phyloP scores from a whole-genome alignment of 1,140 invertebrate genomes.

The Teleopsis dalmanni region DNA sequence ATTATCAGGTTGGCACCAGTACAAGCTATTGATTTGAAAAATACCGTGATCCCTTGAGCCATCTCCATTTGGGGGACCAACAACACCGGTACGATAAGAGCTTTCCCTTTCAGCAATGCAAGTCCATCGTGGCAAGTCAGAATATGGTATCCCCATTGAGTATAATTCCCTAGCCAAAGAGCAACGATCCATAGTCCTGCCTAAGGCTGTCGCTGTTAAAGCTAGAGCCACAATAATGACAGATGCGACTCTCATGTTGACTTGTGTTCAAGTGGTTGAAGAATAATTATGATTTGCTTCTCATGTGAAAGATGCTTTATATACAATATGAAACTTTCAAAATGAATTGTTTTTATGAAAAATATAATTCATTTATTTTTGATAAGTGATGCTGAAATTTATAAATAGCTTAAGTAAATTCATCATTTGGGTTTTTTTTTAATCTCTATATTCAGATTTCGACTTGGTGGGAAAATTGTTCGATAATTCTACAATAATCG shows the following conservation, averaged over 20 bases:
- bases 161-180: constrained; percentile 27
- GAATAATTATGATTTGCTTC: too few species aligned
- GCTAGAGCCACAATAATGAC: constrained; percentile 17
- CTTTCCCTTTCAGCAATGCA: constrained; percentile 12
- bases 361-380: too few species aligned
- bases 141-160: constrained; percentile 4
- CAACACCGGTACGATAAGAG: constrained; percentile 7
- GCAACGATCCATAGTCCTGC: constrained; percentile 32
- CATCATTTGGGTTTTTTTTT: too few species aligned
- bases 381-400: too few species aligned
- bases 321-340: too few species aligned
- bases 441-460: too few species aligned
- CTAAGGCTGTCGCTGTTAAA: constrained; percentile 14
- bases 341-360: too few species aligned
- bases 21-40: constrained; percentile 32
- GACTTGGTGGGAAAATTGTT: too few species aligned
- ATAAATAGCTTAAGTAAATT: too few species aligned
- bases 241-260: constrained; percentile 21
- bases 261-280: too few species aligned
- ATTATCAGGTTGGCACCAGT: constrained; percentile 25
- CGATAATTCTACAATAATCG: too few species aligned
- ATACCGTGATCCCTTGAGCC: constrained; percentile 29
- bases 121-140: constrained; percentile 12
- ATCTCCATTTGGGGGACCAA: constrained; percentile 21
- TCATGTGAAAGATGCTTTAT: too few species aligned